A percentile compares a stretch with the other conserved stretches of the same genome.
phyloP scores from a whole-genome alignment of 2,888 invertebrate species.

The Notodonta ziczac region DNA sequence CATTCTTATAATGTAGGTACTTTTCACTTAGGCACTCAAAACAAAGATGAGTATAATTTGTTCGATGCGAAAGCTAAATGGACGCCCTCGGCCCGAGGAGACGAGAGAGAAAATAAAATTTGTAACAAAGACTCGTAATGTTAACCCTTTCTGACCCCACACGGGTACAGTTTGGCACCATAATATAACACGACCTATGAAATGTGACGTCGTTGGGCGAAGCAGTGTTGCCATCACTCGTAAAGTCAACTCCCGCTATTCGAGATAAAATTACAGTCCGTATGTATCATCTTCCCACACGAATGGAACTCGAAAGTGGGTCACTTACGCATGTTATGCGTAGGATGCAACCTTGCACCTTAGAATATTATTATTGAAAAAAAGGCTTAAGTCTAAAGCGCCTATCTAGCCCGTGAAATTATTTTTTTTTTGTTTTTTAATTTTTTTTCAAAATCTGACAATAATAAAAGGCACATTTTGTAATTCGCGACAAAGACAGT shows the following conservation, averaged over 20 bases:
- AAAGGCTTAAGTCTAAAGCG: neutral
- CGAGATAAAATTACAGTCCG: neutral
- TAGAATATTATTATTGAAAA: neutral
- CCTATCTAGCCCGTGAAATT: no score
- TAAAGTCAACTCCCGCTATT: neutral
- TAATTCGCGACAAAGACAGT: no score
- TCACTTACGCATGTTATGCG: slow-evolving; percentile 4
- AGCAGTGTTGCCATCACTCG: slow-evolving; percentile 22
- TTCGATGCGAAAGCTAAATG: slow-evolving; percentile 51
- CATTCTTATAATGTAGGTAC: slow-evolving; percentile 27
- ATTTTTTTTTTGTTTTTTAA: no score
- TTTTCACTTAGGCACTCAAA: slow-evolving; percentile 46
- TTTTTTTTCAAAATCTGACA: no score
- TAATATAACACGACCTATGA: slow-evolving; percentile 53
- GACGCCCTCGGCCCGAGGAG: slow-evolving; percentile 54
- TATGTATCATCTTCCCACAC: slow-evolving; percentile 1
- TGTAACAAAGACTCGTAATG: slow-evolving; percentile 70
- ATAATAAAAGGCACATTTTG: no score
- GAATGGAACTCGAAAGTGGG: neutral
- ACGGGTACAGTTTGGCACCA: slow-evolving; percentile 53
- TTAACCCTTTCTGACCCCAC: slow-evolving; percentile 67
- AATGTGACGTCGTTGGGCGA: slow-evolving; percentile 25
- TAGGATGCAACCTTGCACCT: neutral
- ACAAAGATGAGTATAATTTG: slow-evolving; percentile 59
- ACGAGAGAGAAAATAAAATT: slow-evolving; percentile 65